Conservation (phyloP, 2,888 invertebrate species). For the Trachelus tabidus region DNA sequence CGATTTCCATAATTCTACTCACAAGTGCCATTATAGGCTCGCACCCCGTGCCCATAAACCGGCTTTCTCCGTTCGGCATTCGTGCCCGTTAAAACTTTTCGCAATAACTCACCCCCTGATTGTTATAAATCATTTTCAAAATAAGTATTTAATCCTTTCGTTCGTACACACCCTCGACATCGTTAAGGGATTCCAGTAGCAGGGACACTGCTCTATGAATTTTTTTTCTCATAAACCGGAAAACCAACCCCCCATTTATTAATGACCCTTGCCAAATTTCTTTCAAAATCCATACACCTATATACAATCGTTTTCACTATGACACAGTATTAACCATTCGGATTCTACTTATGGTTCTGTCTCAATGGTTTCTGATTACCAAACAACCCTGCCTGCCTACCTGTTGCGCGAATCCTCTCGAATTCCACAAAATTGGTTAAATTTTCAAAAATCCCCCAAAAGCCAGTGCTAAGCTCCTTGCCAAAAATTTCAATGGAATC, state of each 20-base stretch:
- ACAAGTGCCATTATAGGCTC: slow-evolving; percentile 38
- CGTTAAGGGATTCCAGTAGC: not conserved
- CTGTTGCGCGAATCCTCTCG: not conserved
- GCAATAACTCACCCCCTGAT: slow-evolving; percentile 40
- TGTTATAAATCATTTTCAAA: slow-evolving; percentile 44
- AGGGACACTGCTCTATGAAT: not conserved
- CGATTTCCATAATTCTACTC: slow-evolving; percentile 46
- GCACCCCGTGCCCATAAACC: slow-evolving; percentile 36
- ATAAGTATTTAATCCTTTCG: slow-evolving; percentile 50
- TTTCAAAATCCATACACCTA: not conserved
- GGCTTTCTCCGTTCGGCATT: slow-evolving; percentile 37
- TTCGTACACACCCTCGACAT: slow-evolving; percentile 9
- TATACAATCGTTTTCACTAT: not conserved
- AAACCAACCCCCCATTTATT: not conserved
- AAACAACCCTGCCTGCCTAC: not conserved
- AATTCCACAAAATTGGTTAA: not conserved
- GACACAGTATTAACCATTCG: not conserved
- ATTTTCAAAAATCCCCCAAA: not conserved
- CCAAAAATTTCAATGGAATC: not conserved
- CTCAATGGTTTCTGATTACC: not conserved
- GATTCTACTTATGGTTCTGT: slow-evolving; percentile 1
- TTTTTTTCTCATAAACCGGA: not conserved
- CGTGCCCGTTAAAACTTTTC: slow-evolving; percentile 45
- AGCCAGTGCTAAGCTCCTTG: not conserved
- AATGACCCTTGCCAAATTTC: not conserved